Conservation (phyloP, 2,113 vertebrate species). For the Protobothrops flavoviridis region DNA sequence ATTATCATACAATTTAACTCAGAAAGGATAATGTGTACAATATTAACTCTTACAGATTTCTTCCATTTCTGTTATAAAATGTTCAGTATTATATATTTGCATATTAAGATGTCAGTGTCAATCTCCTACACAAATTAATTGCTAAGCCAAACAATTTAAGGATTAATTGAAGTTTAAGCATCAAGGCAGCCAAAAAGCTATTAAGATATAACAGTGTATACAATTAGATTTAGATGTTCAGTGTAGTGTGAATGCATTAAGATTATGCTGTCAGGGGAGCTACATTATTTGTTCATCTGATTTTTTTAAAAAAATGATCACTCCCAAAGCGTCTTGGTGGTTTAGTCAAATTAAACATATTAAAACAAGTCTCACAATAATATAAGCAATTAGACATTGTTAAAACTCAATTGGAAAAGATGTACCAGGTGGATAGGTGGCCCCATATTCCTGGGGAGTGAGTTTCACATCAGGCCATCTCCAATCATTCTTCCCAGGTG, state of each 20-base stretch:
- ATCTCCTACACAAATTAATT: background rate
- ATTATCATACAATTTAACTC: background rate
- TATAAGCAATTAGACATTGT: background rate
- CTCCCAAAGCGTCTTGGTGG: background rate
- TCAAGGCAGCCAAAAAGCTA: background rate
- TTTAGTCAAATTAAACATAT: background rate
- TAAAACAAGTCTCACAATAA: background rate
- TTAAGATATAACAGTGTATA: background rate
- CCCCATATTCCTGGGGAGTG: background rate
- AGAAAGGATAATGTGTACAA: background rate
- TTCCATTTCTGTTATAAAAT: conserved; percentile 33
- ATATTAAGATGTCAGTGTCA: conserved; percentile 4
- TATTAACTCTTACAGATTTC: conserved; percentile 12
- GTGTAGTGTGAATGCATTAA: background rate
- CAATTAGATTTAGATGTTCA: background rate
- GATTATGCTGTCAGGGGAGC: background rate
- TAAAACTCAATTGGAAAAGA: background rate
- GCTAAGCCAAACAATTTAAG: background rate
- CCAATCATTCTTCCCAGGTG: background rate
- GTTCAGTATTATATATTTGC: background rate
- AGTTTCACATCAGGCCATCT: background rate
- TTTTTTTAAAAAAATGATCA: background rate
- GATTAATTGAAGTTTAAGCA: background rate
- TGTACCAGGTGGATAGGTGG: background rate
- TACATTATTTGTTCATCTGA: background rate